Base-by-base conservation (phyloP, 2,888 invertebrate species). In the Protonemura montana region DNA sequence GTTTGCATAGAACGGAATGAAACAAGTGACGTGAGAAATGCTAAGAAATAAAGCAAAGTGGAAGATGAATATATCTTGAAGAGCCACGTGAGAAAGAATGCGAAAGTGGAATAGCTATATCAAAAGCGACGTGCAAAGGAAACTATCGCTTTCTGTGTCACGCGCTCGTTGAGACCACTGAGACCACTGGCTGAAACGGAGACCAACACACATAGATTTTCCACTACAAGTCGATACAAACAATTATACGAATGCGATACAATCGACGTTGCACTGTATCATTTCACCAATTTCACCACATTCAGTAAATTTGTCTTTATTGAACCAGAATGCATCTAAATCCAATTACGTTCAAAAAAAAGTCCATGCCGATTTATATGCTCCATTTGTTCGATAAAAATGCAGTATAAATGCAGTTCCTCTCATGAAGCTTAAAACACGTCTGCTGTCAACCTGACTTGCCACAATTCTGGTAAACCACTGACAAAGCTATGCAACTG, bases 11-110 rank as follows among this genome's bases (percentile, higher is more conserved):
- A 76, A 76, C 13, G 59, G 26, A 42, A 41, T 82, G 42, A 82
- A 42, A 42, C 35, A 82, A 82, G 82, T 82, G 35, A 26, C 35
- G 41, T 35, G 41, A 26, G 42, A 82, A 42, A 82, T 82, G 76
- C 13, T 76, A 76, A 59, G 76, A 59, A 84, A 84, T n/a, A 29
- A 81, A 81, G 30, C 28, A 29, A 81, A 81, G 30, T 29, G 28
- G 30, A n/a, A 81, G 81, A 30, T 29, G 78, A 78, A 78, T 78
- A 21, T 78, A 78, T 78, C 26, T 78, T 59, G 59, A 59, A 59
- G 59, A 59, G 59, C 1, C 59, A 59, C 59, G 59, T 59, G 59
- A 59, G 21, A 59, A 59, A 59, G 59, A 59, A 59, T 59, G 59
- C 13, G 59, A 59, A 59, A 59, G 59, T 59, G 59, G 59, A 59